Evolutionary conservation across 2,888 invertebrate species (phyloP), one percentile per base, ranked within the genome.

Genomic region (Drosophila prolongata): DNA sequence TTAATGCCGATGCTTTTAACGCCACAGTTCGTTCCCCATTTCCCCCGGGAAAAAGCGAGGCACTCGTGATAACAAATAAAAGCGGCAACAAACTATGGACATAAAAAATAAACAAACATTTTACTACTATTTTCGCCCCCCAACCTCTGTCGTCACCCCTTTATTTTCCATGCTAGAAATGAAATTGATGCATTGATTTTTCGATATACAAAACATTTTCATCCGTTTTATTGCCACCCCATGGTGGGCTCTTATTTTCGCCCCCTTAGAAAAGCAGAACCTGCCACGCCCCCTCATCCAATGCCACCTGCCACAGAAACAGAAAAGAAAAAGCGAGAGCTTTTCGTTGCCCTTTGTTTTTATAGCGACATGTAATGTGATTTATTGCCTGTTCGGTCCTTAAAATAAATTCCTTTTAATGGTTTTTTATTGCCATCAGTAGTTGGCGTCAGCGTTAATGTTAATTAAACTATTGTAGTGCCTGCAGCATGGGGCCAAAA

Each of bases 371-470:
- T 83, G 83, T 84, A 88, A 84, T 84, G 83, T 84, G 83, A 88
- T 84, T 84, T 84, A 84, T 88, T 75, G 83, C 84, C 89, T 67
- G 77, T 76, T 86, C 80, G 83, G 89, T 88, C 87, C 83, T 84
- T 84, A 84, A 84, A 84, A 83, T 84, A 88, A 84, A 84, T 88
- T 84, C 83, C 89, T 74, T 84, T 86, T 84, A 84, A 84, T 84
- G 83, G 83, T 84, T 88, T 88, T 84, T 88, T 83, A 83, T 88
- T 83, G 83, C 83, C 83, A 72, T 78, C 88, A 88, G 88, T 86
- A 88, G 88, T 88, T 72, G 74, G 72, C 72, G 74, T 72, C 76
- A 75, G 86, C 88, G 86, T 86, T 84, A 88, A 84, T 84, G 89
- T 88, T 84, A 84, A 84, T 84, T 88, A 84, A 88, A 84, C 83